These are phyloP conservation scores for Cherax destructor DNA, from an alignment of 1,140 invertebrate species.

Conservation along the genomic window DNA sequence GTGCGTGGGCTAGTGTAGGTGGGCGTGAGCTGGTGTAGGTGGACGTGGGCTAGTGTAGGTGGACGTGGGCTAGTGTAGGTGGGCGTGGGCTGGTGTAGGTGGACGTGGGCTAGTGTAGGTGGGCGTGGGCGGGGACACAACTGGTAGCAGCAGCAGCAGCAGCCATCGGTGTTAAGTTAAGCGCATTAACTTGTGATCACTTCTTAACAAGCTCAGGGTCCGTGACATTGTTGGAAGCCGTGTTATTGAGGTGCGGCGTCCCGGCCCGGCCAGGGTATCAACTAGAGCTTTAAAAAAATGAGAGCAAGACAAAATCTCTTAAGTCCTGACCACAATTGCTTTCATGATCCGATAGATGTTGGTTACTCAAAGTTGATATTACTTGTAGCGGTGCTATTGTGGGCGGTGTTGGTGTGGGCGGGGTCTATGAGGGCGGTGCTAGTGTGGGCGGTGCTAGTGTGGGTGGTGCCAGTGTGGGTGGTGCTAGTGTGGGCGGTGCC, in stretches of 20 bases:
- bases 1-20: not conserved
- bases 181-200: not conserved
- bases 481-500: no score
- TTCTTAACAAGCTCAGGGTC: not conserved
- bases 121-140: not conserved
- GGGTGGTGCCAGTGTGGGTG: no score
- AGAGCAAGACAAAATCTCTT: not conserved
- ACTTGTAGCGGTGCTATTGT: not conserved
- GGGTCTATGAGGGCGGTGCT: no score
- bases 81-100: not conserved
- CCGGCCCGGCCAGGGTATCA: no score
- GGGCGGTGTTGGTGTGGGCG: no score
- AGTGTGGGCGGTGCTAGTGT: no score
- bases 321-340: not conserved
- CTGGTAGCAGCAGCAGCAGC: not conserved
- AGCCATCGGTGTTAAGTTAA: not conserved
- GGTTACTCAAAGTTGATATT: not conserved
- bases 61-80: not conserved
- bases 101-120: not conserved
- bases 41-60: not conserved
- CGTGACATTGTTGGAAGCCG: not conserved
- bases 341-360: not conserved
- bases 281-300: not conserved
- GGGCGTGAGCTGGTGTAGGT: no score
- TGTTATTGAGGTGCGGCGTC: not conserved